Base-by-base conservation (phyloP, 2,113 vertebrate species). In the Oncorhynchus kisutch region DNA sequence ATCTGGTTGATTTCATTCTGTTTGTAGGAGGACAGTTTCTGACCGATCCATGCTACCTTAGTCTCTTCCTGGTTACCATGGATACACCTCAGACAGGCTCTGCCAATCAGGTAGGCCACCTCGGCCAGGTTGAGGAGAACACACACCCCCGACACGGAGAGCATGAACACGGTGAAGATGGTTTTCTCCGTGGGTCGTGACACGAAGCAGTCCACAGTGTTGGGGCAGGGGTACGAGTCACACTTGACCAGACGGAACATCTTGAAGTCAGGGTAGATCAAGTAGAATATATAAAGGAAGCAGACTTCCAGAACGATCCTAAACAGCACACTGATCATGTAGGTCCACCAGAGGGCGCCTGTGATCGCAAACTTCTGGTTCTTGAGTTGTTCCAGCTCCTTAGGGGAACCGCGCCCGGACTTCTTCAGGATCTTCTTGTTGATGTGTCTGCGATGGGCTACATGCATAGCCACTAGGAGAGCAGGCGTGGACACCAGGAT, bases 281-380 rank as follows among this genome's bases (percentile, higher is more conserved):
- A 60, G 84, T 98, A 99, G 91, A 99, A 99, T 89, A 99, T 94
- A 79, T 98, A 99, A 91, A 99, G 96, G 90, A 99, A 99, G n/a
- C 92, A 92, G 0, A 94, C 95, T 86, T 99, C 98, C 0, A 99
- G 95, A 82, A 95, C 45, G 45, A 99, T 93, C 82, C 98, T 93
- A 91, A 99, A 98, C 81, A 97, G 68, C 68, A 99, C 96, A 0
- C 98, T 99, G 91, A 95, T 94, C 87, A 97, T 92, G 0, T 99
- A 99, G 0, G 98, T 99, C 97, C 97, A 99, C 97, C 97, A 99
- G 72, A 99, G 91, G 0, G 95, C 96, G 2, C 98, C 98, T 0
- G 93, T 91, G 87, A 99, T 98, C 82, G 94, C 93, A 80, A 97
- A 95, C 91, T 97, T 99, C 89, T 97, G 95, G 81, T 90, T 97